Evolutionary conservation across 53 echinoderm and acorn worm genomes (phyloP).

Genomic region (Pentamera pediparva): DNA sequence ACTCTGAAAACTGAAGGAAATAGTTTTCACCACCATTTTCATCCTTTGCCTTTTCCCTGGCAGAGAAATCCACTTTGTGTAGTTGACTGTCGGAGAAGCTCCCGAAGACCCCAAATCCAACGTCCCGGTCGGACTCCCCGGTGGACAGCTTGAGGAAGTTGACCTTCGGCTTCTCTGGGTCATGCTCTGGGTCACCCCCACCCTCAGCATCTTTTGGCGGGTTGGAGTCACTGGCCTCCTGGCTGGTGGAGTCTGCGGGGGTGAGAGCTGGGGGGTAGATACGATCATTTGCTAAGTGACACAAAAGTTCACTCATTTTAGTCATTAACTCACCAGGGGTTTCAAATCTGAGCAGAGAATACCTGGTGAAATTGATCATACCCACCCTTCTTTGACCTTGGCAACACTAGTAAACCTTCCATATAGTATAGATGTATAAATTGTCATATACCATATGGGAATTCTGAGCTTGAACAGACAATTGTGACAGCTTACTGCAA

Average conservation of each 20-base stretch:
- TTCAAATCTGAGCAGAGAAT: too few relatives aligned
- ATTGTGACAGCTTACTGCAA: too few relatives aligned
- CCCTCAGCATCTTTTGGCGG: not conserved
- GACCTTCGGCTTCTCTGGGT: constrained; percentile 27
- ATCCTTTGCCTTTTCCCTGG: constrained; percentile 8
- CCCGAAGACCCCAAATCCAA: constrained; percentile 85
- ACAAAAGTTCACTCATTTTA: not conserved
- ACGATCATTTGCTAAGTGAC: not conserved
- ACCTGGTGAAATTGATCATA: too few relatives aligned
- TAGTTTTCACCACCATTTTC: constrained; percentile 72
- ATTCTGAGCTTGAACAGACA: too few relatives aligned
- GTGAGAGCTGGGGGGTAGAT: not conserved
- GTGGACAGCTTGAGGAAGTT: constrained; percentile 64
- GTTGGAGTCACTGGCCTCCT: not conserved
- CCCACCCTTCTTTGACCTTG: too few relatives aligned
- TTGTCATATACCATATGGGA: too few relatives aligned
- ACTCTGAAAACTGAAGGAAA: constrained; percentile 78
- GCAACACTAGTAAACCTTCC: too few relatives aligned
- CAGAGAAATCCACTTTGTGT: constrained; percentile 46
- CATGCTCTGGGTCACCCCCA: not conserved
- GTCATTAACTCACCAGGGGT: not conserved
- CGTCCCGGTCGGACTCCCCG: constrained; percentile 54
- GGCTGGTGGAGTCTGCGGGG: constrained; percentile 27
- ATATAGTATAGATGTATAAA: too few relatives aligned
- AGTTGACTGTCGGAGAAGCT: constrained; percentile 58